Evolutionary conservation across 2,113 vertebrate genomes (phyloP).

Genomic region (Isurus oxyrinchus): DNA sequence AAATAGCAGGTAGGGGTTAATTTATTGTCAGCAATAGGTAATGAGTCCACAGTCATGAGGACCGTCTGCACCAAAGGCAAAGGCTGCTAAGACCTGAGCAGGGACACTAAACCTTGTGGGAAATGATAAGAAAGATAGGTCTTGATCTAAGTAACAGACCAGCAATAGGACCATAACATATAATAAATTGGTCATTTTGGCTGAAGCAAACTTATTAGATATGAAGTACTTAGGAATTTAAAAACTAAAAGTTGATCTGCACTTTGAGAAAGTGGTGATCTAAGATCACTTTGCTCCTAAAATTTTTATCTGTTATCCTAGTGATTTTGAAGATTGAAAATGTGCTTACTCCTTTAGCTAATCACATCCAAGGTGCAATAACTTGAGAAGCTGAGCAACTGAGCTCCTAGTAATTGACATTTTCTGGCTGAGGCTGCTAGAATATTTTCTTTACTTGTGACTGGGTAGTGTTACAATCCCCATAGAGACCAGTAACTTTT

Average conservation of each 20-base stretch:
- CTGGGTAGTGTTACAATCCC: not conserved
- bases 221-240: not conserved
- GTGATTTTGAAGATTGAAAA: not conserved
- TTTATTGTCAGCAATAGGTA: not conserved
- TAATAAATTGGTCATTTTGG: not conserved
- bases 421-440: not conserved
- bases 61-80: not conserved
- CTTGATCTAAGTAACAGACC: not conserved
- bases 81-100: not conserved
- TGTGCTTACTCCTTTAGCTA: not conserved
- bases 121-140: not conserved
- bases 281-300: not conserved
- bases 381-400: not conserved
- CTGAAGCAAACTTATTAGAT: not conserved
- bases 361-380: not conserved
- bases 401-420: conserved; percentile 7
- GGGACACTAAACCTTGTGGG: not conserved
- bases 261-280: not conserved
- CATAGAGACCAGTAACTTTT: not conserved
- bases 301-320: not conserved
- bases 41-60: not conserved
- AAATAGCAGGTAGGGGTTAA: not conserved
- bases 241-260: not conserved
- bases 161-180: not conserved
- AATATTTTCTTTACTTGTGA: not conserved